Base-by-base conservation (phyloP, 2,888 invertebrate species). In the Hedya salicella region DNA sequence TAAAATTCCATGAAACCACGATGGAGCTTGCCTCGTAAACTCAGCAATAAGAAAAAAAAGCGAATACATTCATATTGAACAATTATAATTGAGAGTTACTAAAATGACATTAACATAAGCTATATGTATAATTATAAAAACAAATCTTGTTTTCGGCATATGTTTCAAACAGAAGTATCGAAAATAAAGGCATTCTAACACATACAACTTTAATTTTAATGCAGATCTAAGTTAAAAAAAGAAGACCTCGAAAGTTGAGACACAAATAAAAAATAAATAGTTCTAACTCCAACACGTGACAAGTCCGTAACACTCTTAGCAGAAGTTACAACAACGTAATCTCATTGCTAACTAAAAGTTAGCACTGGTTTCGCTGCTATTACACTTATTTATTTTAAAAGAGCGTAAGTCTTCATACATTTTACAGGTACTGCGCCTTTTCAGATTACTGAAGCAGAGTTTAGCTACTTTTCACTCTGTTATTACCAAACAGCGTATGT, bases 311-410 rank as follows among this genome's bases (percentile, higher is more conserved):
- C 46, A 21, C 14, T 6, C 16, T 25, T 2, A 30, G 42, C 30
- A 44, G 13, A 30, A 30, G 42, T 42, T 42, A 13, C 42, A 32
- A 39, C 54, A 39, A 17, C 44, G 44, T 44, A 50, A 57, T 64
- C 17, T 48, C 32, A 30, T 14, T 17, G 52, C 61, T 59, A 64
- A 64, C 64, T 16, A 59, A 59, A 64, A 64, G 50, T 64, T 64
- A 64, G 57, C 62, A 62, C 57, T 13, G 13, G 52, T 64, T 59
- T 59, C 57, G 39, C 42, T 56, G n/a, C 40, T 14, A 39, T 25
- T 57, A 44, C 13, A 40, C 16, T 0, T 16, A 40, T 42, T 13
- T 30, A 16, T 54, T 39, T 5, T 13, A 40, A 25, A 54, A 40
- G 11, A 25, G 21, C 54, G 14, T 39, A 14, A n/a, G n/a, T 11